Conservation (phyloP, 2,113 vertebrate genomes). For the Dicrurus megarhynchus region DNA sequence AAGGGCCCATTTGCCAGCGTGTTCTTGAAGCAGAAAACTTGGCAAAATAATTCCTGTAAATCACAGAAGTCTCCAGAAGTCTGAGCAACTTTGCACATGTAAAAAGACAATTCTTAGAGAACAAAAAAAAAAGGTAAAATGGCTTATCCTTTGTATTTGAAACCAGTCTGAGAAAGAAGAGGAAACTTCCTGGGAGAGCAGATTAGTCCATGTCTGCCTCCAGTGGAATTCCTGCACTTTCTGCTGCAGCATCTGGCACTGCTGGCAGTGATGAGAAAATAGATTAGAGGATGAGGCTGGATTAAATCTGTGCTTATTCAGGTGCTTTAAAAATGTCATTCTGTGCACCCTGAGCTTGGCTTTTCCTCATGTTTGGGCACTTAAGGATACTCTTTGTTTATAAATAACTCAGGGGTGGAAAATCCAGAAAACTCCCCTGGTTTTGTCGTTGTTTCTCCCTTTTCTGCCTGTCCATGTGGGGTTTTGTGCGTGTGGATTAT, state of each 20-base stretch:
- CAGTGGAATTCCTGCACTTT: slow-evolving; percentile 4
- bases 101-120: background rate
- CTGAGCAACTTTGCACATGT: background rate
- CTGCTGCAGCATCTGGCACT: slow-evolving; percentile 20
- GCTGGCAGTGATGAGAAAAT: background rate
- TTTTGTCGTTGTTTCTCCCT: background rate
- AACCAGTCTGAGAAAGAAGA: background rate
- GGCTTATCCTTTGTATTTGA: background rate
- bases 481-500: background rate
- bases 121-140: background rate
- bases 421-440: background rate
- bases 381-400: background rate
- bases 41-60: background rate
- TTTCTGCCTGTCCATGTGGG: background rate
- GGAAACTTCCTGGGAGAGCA: background rate
- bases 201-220: background rate
- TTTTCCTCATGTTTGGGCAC: background rate
- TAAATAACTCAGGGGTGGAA: background rate
- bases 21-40: background rate
- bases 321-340: background rate
- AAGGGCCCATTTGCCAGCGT: rapidly evolving
- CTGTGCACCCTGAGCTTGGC: background rate
- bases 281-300: slow-evolving; percentile 16
- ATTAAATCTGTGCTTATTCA: background rate
- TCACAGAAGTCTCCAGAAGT: background rate